phyloP scores from a whole-genome alignment of 2,888 invertebrate species.

The Scaptomyza parva region DNA sequence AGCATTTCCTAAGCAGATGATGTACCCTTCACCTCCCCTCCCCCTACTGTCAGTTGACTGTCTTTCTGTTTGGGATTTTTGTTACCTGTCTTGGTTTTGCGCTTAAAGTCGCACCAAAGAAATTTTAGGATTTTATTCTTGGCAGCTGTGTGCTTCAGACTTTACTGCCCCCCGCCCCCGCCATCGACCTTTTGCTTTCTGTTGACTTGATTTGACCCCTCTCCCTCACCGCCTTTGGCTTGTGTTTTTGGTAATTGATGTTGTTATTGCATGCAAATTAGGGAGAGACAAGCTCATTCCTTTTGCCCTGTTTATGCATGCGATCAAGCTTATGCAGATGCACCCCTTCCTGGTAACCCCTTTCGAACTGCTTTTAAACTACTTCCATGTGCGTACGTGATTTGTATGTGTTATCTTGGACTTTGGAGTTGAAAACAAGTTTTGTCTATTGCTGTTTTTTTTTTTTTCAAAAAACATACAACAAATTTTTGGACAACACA shows the following conservation, averaged over 20 bases:
- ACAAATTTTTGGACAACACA: slow-evolving; percentile 17
- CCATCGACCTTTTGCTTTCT: background rate
- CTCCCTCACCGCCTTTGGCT: background rate
- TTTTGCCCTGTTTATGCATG: slow-evolving; percentile 28
- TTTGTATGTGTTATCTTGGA: slow-evolving; percentile 38
- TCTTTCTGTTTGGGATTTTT: slow-evolving; percentile 3
- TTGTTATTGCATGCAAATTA: slow-evolving; percentile 47
- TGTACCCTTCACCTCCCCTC: background rate
- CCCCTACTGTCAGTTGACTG: background rate
- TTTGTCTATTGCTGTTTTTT: slow-evolving; percentile 47
- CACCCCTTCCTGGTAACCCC: slow-evolving; percentile 16
- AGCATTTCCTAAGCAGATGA: background rate
- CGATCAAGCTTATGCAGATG: slow-evolving; percentile 68
- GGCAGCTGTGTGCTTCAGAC: slow-evolving; percentile 9
- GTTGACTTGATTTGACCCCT: slow-evolving; percentile 20
- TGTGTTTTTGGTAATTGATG: slow-evolving; percentile 47
- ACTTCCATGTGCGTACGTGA: slow-evolving; percentile 49
- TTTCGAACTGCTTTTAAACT: background rate
- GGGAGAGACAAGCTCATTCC: too few relatives aligned
- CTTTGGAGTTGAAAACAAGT: slow-evolving; percentile 16
- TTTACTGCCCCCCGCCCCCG: background rate
- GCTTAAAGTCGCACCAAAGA: slow-evolving; percentile 17
- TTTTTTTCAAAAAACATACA: slow-evolving; percentile 47
- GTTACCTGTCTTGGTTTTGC: slow-evolving; percentile 23
- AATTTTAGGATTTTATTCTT: slow-evolving; percentile 25